Conservation (phyloP, 2,888 invertebrate species). For the Nemotelus pantherinus region DNA sequence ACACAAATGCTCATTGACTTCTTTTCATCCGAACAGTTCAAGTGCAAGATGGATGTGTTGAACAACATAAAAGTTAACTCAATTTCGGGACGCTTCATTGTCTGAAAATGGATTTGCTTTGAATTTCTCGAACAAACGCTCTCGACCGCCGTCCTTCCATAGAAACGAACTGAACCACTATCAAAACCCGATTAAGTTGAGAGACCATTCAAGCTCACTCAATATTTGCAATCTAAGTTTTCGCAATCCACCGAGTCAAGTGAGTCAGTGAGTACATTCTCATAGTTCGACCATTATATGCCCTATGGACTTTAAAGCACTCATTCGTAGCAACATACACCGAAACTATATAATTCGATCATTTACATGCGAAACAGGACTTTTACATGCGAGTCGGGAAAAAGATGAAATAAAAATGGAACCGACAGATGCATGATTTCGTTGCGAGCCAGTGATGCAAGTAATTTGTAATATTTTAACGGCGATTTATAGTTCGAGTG, state of each 20-base stretch:
- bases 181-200: not conserved
- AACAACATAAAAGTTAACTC: conserved; percentile 18
- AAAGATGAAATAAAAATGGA: not conserved
- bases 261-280: too few relatives aligned
- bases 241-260: not conserved
- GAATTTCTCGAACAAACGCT: conserved; percentile 6
- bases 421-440: conserved; percentile 11
- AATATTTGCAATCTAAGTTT: conserved; percentile 17
- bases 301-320: too few relatives aligned
- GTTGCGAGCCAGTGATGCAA: conserved; percentile 24
- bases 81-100: not conserved
- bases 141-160: not conserved
- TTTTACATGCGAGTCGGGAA: not conserved
- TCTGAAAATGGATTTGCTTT: conserved; percentile 9
- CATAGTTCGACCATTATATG: too few relatives aligned
- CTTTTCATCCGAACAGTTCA: not conserved
- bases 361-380: conserved; percentile 15
- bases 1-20: not conserved
- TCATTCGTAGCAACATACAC: too few relatives aligned
- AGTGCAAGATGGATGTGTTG: conserved; percentile 4
- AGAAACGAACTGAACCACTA: not conserved
- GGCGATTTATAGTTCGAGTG: conserved; percentile 4
- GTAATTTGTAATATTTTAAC: conserved; percentile 20
- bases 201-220: conserved; percentile 8
- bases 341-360: not conserved